Evolutionary conservation across 2,888 invertebrate genomes (phyloP), one percentile per base, ranked within the genome.

Genomic region (Machimus rusticus): DNA sequence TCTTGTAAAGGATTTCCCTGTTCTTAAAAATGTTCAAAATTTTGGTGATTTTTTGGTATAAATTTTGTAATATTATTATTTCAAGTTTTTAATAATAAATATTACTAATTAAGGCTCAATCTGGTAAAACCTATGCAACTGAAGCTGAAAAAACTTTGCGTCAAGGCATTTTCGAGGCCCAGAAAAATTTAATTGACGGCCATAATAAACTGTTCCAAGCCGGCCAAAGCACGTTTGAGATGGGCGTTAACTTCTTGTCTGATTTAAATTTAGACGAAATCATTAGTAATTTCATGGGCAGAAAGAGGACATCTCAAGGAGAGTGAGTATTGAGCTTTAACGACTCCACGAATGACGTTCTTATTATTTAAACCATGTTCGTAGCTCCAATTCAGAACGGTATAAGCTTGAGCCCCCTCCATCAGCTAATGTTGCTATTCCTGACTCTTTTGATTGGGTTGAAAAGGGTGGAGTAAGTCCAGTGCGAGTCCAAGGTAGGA

Each of bases 381-480:
- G 6, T 51, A 86, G 86, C 46, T 89, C 88, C 57, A 57, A 87
- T 14, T 88, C 88, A n/a, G 87, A 88, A 8, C 88, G 84, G 19
- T 79, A 89, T 89, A 90, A 90, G 16, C 34, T 89, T 37, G 57
- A 88, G 19, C 89, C 89, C 14, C 57, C 90, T 28, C 79, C 90
- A 19, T 74, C 86, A 19, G 5, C 37, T 1, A 79, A n/a, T 92
- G 19, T 51, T 8, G 57, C 46, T 0, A 87, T 91, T 34, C 92
- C 92, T 0, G 91, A 91, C 19, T 89, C 91, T 14, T 92, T 92
- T 78, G 93, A 92, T 90, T 92, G 93, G 92, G 90, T 92, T 66
- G 87, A 91, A 86, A 90, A 92, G 77, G 92, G 92, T 46, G 92
- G 91, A 16, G 92, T 92, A 8, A 92, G 91, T 1, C 91, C 91